These are phyloP conservation scores for Cyprinella venusta DNA, from an alignment of 2,797 vertebrate genomes.

Conservation along the genomic window DNA sequence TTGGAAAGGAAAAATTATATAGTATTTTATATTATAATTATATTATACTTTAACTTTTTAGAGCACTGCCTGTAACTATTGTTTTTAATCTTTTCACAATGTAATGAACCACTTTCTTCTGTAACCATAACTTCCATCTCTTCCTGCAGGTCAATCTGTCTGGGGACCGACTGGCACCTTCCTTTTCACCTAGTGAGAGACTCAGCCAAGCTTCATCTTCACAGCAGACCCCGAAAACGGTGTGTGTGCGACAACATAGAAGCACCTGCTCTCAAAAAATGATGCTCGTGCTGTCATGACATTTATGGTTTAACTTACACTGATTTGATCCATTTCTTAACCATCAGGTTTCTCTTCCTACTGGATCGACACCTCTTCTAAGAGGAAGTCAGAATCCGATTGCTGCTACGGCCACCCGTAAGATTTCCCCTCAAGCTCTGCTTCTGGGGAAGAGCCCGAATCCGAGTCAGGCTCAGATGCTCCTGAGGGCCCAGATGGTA, in stretches of 20 bases:
- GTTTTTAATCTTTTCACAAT: background rate
- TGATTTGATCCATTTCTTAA: background rate
- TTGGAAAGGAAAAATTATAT: background rate
- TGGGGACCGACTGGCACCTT: constrained; percentile 81
- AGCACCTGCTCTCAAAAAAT: constrained; percentile 6
- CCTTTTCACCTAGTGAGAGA: constrained; percentile 72
- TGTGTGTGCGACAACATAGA: constrained; percentile 31
- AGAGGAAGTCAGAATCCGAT: constrained; percentile 87
- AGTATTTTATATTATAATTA: background rate
- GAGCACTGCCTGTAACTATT: background rate
- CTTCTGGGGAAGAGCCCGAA: constrained; percentile 90
- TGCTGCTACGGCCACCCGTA: constrained; percentile 80
- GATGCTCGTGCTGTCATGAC: background rate
- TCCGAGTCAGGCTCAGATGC: constrained; percentile 93
- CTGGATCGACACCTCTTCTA: constrained; percentile 84
- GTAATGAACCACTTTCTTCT: background rate
- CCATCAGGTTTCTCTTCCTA: constrained; percentile 83
- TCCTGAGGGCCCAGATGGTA: constrained; percentile 96
- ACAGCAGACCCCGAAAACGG: constrained; percentile 71
- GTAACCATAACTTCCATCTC: background rate
- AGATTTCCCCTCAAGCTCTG: constrained; percentile 91
- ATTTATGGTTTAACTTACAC: background rate
- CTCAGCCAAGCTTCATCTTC: constrained; percentile 77
- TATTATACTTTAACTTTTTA: background rate
- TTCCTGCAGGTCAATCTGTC: constrained; percentile 80